Evolutionary conservation across 2,113 vertebrate species (phyloP).

Genomic region (Ceuthmochares aereus): DNA sequence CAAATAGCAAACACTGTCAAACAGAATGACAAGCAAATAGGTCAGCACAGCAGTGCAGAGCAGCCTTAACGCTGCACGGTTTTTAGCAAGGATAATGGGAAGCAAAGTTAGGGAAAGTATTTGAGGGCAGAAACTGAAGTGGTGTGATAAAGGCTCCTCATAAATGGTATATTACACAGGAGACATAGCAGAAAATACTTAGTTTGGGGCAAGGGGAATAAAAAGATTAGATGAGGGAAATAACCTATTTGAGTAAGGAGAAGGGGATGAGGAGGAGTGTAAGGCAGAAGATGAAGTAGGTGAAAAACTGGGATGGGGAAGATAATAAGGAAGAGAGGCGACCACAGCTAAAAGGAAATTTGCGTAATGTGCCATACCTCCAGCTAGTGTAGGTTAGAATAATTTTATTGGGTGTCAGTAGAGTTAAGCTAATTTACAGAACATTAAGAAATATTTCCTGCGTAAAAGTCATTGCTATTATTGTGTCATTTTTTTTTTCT

Average conservation of each 20-base stretch:
- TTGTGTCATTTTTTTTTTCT: neutral
- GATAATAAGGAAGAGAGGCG: neutral
- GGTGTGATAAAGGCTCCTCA: neutral
- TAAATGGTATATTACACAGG: neutral
- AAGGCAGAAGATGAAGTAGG: neutral
- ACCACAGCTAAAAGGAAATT: neutral
- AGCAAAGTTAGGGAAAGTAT: neutral
- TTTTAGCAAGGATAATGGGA: neutral
- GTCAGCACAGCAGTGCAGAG: neutral
- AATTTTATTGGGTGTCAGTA: neutral
- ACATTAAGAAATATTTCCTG: neutral
- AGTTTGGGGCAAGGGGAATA: neutral
- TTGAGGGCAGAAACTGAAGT: neutral
- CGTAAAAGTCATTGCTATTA: fast-evolving
- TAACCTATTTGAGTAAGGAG: neutral
- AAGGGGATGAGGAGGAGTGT: neutral
- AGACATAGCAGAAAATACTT: neutral
- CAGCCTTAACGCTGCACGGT: neutral
- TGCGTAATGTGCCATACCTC: neutral
- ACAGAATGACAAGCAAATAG: neutral
- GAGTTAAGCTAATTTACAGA: neutral
- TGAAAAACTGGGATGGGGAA: neutral
- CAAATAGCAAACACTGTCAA: neutral
- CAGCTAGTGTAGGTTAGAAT: neutral
- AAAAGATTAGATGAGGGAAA: neutral